These are phyloP conservation scores for Zophobas morio DNA, from an alignment of 1,140 invertebrate species.

Conservation along the genomic window DNA sequence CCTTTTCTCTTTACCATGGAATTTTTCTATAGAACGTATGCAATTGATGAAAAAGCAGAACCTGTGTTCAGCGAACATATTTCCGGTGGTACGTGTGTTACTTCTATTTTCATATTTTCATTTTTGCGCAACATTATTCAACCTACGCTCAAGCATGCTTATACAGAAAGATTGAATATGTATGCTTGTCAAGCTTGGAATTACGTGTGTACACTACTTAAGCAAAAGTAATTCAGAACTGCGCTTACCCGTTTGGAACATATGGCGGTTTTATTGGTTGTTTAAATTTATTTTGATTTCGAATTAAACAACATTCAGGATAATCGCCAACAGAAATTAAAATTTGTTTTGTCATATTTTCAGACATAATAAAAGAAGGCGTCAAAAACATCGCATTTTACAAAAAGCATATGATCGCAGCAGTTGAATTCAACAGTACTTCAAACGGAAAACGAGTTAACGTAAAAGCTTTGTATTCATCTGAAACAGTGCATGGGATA, in stretches of 20 bases:
- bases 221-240: too few species aligned
- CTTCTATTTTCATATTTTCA: not conserved
- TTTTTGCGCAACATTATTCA: too few species aligned
- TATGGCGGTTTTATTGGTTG: too few species aligned
- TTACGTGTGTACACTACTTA: not conserved
- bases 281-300: too few species aligned
- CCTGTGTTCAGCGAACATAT: not conserved
- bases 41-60: slow-evolving; percentile 44
- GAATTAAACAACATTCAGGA: too few species aligned
- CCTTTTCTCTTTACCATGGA: slow-evolving; percentile 26
- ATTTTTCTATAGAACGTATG: slow-evolving; percentile 50
- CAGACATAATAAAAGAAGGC: slow-evolving; percentile 62
- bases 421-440: slow-evolving; percentile 66
- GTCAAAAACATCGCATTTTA: slow-evolving; percentile 62
- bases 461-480: slow-evolving; percentile 70
- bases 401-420: slow-evolving; percentile 60
- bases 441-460: slow-evolving; percentile 14
- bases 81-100: not conserved
- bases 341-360: slow-evolving; percentile 45
- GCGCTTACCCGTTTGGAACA: too few species aligned
- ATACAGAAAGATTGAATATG: too few species aligned
- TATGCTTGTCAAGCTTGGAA: not conserved
- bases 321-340: too few species aligned
- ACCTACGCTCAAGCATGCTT: too few species aligned
- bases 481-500: slow-evolving; percentile 74